These are phyloP conservation scores for Falco berigora DNA, from an alignment of 2,797 vertebrate genomes.

Conservation along the genomic window DNA sequence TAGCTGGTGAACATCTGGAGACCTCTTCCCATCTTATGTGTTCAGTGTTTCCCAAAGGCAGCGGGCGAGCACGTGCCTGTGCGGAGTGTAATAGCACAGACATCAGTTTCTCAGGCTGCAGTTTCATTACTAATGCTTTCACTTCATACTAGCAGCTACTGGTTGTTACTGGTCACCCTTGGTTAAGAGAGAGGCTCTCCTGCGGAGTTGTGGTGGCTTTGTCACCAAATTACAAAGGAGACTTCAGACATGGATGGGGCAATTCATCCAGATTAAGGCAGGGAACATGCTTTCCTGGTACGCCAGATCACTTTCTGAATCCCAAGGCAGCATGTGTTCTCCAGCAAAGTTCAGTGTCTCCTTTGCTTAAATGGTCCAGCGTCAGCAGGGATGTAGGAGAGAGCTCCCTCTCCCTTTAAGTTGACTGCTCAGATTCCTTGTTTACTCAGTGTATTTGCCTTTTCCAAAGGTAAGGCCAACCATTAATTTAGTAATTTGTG, in stretches of 20 bases:
- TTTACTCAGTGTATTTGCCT: not conserved
- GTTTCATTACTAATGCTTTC: not conserved
- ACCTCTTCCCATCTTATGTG: rapidly evolving
- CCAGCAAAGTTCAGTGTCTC: not conserved
- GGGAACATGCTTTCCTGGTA: not conserved
- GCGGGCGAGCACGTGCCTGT: rapidly evolving
- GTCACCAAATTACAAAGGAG: not conserved
- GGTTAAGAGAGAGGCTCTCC: not conserved
- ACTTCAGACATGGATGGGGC: not conserved
- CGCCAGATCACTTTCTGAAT: not conserved
- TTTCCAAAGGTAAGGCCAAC: not conserved
- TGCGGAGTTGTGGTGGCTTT: not conserved
- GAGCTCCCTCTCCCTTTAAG: not conserved
- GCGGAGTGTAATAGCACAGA: not conserved
- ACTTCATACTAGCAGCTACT: not conserved
- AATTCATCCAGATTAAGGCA: not conserved
- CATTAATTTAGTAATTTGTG: not conserved
- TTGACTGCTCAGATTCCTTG: not conserved
- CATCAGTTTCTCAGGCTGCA: not conserved
- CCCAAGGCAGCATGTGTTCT: not conserved
- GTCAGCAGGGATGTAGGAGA: not conserved
- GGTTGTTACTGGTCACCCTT: not conserved
- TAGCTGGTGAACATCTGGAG: rapidly evolving
- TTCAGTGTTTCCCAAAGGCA: not conserved
- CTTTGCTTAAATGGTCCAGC: not conserved